A percentile compares a stretch with the other conserved stretches of the same genome.
phyloP scores from a whole-genome alignment of 2,888 invertebrate species.

The Patella depressa region DNA sequence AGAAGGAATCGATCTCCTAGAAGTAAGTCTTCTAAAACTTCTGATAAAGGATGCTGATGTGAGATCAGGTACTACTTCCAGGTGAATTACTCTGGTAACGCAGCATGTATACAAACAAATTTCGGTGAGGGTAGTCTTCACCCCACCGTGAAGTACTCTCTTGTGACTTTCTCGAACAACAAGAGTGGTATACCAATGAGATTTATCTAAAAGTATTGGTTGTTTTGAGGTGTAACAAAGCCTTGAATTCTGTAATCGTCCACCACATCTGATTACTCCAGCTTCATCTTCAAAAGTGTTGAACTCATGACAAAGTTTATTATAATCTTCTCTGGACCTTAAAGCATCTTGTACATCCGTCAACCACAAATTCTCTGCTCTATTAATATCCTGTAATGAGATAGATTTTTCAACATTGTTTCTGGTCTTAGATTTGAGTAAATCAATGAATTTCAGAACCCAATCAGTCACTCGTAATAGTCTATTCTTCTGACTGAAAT shows the following conservation, averaged over 20 bases:
- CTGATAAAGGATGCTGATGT: not conserved
- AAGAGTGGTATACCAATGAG: slow-evolving; percentile 4
- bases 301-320: not conserved
- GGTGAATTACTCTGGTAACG: not conserved
- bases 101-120: not conserved
- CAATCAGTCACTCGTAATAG: not conserved
- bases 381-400: not conserved
- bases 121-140: not conserved
- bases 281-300: not conserved
- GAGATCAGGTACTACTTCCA: not conserved
- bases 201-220: not conserved
- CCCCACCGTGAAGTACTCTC: not conserved
- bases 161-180: not conserved
- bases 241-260: not conserved
- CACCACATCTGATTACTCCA: not conserved
- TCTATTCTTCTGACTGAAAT: not conserved
- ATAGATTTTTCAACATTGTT: not conserved
- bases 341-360: not conserved
- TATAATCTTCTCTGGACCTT: not conserved
- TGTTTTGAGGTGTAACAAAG: not conserved
- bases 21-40: not conserved
- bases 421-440: not conserved
- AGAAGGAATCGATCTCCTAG: not conserved
- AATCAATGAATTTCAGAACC: not conserved
- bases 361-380: not conserved